phyloP scores from a whole-genome alignment of 2,888 invertebrate species.

The Mechanitis messenoides region DNA sequence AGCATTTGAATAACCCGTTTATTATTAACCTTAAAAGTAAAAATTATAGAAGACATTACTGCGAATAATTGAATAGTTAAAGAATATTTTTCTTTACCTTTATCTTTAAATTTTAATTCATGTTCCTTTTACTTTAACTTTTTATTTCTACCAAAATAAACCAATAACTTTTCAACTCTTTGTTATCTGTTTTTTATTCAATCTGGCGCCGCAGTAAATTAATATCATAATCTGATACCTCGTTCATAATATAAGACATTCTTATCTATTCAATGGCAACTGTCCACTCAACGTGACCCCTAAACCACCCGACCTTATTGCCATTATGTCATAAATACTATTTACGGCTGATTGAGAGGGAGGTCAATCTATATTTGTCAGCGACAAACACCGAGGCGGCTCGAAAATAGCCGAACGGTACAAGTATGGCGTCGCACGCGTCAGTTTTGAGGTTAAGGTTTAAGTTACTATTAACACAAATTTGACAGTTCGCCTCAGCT shows the following conservation, averaged over 20 bases:
- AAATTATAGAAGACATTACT: no score
- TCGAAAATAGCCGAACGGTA: constrained; percentile 53
- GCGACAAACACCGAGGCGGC: constrained; percentile 40
- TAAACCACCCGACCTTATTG: constrained; percentile 25
- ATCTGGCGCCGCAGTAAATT: not conserved
- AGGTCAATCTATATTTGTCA: constrained; percentile 42
- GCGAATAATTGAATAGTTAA: no score
- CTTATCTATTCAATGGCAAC: constrained; percentile 61
- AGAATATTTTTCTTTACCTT: no score
- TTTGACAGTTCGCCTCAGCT: not conserved
- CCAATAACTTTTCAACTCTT: not conserved
- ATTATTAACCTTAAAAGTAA: no score
- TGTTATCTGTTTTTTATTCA: not conserved
- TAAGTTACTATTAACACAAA: constrained; percentile 48
- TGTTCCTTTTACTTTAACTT: no score
- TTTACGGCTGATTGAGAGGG: constrained; percentile 26
- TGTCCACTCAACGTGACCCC: constrained; percentile 47
- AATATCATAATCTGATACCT: constrained; percentile 4
- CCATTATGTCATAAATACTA: constrained; percentile 33
- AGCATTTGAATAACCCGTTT: no score
- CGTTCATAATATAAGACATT: constrained; percentile 21
- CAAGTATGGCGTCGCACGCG: constrained; percentile 62
- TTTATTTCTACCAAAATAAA: not conserved
- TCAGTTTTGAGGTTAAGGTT: constrained; percentile 77
- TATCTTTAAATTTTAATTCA: no score